phyloP scores from a whole-genome alignment of 2,888 invertebrate genomes.

The Pyrrhosoma nymphula region DNA sequence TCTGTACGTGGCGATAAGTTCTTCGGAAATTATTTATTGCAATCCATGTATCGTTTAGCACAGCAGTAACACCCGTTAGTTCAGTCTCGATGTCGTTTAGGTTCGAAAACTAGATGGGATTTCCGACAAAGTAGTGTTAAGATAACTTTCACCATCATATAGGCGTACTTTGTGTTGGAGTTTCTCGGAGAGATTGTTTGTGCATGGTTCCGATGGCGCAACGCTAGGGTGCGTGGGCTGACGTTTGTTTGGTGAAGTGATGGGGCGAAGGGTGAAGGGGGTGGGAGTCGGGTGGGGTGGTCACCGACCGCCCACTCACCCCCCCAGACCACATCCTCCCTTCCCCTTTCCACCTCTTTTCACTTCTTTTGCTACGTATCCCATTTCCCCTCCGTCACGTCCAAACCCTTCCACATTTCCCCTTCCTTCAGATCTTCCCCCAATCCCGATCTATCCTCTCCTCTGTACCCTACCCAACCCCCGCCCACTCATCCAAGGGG shows the following conservation, averaged over 20 bases:
- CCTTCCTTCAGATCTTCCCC: too few relatives aligned
- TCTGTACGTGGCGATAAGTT: too few relatives aligned
- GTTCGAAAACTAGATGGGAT: too few relatives aligned
- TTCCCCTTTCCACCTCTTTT: neutral
- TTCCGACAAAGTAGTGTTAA: neutral
- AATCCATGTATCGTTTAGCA: too few relatives aligned
- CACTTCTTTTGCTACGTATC: slow-evolving; percentile 7
- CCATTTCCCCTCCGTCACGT: slow-evolving; percentile 21
- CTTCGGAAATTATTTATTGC: too few relatives aligned
- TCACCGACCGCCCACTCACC: neutral
- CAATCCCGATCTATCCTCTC: neutral
- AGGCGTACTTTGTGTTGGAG: neutral
- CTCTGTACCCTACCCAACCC: neutral
- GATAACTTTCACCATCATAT: neutral
- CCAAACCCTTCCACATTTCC: neutral
- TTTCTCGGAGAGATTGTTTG: neutral
- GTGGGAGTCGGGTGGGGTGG: neutral
- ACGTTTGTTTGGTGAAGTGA: neutral
- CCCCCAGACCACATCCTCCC: neutral
- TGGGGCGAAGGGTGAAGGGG: neutral
- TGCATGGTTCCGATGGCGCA: neutral
- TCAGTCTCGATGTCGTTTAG: too few relatives aligned
- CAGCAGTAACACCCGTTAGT: too few relatives aligned
- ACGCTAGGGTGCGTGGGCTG: neutral
- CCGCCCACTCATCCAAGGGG: too few relatives aligned